Evolutionary conservation across 2,797 vertebrate species (phyloP), one percentile per base, ranked within the genome.

Genomic region (Decapterus maruadsi): DNA sequence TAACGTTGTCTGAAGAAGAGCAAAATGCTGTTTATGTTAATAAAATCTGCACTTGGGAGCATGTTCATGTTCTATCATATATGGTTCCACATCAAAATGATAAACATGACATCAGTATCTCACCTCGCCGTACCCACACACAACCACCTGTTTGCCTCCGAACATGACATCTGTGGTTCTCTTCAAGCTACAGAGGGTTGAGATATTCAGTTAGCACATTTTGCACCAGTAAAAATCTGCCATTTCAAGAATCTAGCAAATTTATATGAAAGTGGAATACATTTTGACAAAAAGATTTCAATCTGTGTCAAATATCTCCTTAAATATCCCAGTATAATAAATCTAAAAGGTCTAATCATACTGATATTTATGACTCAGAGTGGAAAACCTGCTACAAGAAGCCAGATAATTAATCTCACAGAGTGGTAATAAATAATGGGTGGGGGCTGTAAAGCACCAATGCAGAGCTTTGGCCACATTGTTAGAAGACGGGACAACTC

Each of bases 101-200:
- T 63, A 3, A 58, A 55, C 40, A 51, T 73, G 16, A 63, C 63
- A 29, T 38, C 36, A 78, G 83, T 8, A 26, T 85, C 96, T 97
- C 93, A 98, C 97, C 96, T 99, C 97, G 68, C 97, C 97, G 38
- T 98, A 99, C 53, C 97, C 97, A 94, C 97, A 98, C 29, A 99
- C 96, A 62, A 98, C 96, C 92, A 98, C 96, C 90, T 99, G 97
- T 78, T 99, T 99, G 83, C 97, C 97, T 92, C 97, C 97, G 78
- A 99, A 99, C 97, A 99, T 99, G 87, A 98, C 96, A 88, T 98
- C 97, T 43, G 97, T 99, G 92, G 97, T 98, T 93, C 97, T 96
- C 94, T 98, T 99, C 92, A 99, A 93, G 83, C 97, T 98, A 82
- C 7, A 80, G 40, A 87, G 14, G 29, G 63, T 68, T 58, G 61